Base-by-base conservation (phyloP, 1,140 invertebrate genomes). In the Acromyrmex echinatior region DNA sequence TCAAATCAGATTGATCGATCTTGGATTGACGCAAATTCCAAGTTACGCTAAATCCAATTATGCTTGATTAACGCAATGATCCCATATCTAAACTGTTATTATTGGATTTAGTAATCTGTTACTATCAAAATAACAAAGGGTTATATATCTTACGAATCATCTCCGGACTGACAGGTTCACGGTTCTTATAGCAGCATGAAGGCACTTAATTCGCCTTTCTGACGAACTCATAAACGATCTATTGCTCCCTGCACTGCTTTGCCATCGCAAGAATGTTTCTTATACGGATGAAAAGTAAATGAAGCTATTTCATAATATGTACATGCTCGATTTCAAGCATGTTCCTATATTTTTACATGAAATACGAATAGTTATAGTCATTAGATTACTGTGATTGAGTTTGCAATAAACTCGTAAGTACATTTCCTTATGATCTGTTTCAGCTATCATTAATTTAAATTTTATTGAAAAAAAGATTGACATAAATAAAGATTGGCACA, bases 211-310 rank as follows among this genome's bases (percentile, higher is more conserved):
- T 78, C 16, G n/a, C 21, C 21, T 31, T 62, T 77, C 31, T 84
- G 35, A 60, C 12, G 31, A 68, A 25, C 35, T 71, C 35, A n/a
- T 63, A 71, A 78, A 28, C 25, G 45, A 71, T 60, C 25, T 56
- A 71, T 51, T 21, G 10, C 16, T 28, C n/a, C 56, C 62, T 76
- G 21, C 31, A 66, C 10, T 76, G 16, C 18, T 68, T 28, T 35
- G 12, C 18, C 18, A 53, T 5, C 39, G 51, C 18, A 35, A 63
- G 28, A n/a, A 81, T 60, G 18, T 71, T 63, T 86, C 82, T 70
- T 28, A 77, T 81, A 63, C 28, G 63, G 86, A 88, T 86, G 56
- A 77, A 62, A 85, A 62, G 66, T 78, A 78, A 89, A 85, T 78
- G 73, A 70, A 80, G 53, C 65, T 78, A 58, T 60, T 86, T 86